phyloP scores from a whole-genome alignment of 2,797 vertebrate genomes.

The Rallus crepitans region DNA sequence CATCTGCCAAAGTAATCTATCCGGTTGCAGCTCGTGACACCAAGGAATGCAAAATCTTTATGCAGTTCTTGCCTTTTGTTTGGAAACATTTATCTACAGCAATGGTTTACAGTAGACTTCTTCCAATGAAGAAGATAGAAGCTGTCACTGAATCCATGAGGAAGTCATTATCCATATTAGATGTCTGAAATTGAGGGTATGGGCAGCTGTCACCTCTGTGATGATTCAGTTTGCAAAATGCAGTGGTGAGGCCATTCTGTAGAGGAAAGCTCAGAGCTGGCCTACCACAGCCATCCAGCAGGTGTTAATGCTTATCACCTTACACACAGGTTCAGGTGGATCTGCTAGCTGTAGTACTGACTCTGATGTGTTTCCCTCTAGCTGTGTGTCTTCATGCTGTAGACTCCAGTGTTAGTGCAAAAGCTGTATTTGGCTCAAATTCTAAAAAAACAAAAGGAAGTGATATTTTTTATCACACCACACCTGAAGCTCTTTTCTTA shows the following conservation, averaged over 20 bases:
- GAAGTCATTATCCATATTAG: background rate
- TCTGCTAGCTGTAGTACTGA: background rate
- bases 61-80: background rate
- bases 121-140: background rate
- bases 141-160: background rate
- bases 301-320: background rate
- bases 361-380: background rate
- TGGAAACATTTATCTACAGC: background rate
- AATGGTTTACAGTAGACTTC: background rate
- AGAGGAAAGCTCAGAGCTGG: accelerated
- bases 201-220: background rate
- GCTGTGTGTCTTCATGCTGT: background rate
- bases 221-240: background rate
- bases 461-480: background rate
- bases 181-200: background rate
- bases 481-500: background rate
- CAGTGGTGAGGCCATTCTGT: background rate
- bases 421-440: background rate
- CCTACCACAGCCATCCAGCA: background rate
- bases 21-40: too few species aligned
- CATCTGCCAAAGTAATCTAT: too few species aligned
- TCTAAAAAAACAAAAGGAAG: background rate
- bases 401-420: background rate
- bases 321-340: background rate
- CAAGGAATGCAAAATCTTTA: background rate